phyloP scores from a whole-genome alignment of 2,888 invertebrate species.

The Reticulitermes lucifugus region DNA sequence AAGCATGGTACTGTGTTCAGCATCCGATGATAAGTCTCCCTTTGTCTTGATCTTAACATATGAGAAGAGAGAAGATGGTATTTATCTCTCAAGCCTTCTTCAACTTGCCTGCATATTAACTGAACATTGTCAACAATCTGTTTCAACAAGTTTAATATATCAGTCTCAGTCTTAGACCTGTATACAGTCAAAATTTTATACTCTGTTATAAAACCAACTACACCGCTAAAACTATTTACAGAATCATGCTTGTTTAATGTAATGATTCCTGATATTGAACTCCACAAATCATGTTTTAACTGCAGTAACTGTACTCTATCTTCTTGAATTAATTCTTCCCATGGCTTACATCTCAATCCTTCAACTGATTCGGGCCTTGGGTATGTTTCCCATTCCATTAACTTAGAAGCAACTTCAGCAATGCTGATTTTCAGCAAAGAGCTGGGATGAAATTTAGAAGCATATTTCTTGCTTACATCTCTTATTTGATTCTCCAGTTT shows the following conservation, averaged over 20 bases:
- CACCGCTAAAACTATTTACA: constrained; percentile 11
- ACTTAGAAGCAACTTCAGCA: constrained; percentile 28
- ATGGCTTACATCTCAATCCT: neutral
- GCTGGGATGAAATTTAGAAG: constrained; percentile 48
- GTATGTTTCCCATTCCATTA: constrained; percentile 53
- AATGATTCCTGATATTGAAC: neutral
- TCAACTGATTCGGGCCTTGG: constrained; percentile 46
- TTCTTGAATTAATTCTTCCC: constrained; percentile 19
- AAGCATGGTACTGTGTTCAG: constrained; percentile 43
- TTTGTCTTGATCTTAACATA: constrained; percentile 47
- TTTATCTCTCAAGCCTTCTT: constrained; percentile 55
- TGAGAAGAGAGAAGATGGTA: constrained; percentile 52
- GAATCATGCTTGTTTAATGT: neutral
- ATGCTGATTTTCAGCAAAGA: constrained; percentile 45
- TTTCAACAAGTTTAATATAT: constrained; percentile 56
- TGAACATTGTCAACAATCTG: constrained; percentile 55
- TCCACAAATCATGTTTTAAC: neutral
- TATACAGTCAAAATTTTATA: constrained; percentile 47
- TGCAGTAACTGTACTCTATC: neutral
- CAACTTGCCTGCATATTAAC: constrained; percentile 56
- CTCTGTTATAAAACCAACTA: constrained; percentile 36
- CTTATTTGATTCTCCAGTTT: neutral
- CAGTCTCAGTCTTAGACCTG: constrained; percentile 58
- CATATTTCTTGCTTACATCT: constrained; percentile 26
- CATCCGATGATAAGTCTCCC: constrained; percentile 41